Conservation (phyloP, 2,797 vertebrate species). For the Oryzias dopingdopingensis region DNA sequence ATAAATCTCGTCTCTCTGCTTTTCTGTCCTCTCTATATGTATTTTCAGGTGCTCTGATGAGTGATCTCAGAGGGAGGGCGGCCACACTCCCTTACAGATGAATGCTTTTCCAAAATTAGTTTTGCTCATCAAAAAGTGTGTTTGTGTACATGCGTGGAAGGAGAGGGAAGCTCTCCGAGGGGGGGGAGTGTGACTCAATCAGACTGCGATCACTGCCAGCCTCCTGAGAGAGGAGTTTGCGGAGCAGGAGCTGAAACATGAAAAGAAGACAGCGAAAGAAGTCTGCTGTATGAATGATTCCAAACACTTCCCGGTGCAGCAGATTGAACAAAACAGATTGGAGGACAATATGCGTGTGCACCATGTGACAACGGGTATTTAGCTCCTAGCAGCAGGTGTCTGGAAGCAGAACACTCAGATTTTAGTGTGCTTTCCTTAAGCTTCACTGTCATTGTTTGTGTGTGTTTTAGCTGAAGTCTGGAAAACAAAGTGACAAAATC, state of each 20-base stretch:
- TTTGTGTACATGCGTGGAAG: conserved; percentile 26
- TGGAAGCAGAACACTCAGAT: conserved; percentile 15
- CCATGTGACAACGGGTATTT: conserved; percentile 1
- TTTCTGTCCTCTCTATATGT: conserved; percentile 53
- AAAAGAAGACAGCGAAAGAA: conserved; percentile 35
- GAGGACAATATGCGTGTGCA: conserved; percentile 23
- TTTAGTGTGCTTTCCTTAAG: background rate
- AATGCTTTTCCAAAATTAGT: conserved; percentile 72
- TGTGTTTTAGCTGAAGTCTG: conserved; percentile 1
- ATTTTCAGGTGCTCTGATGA: conserved; percentile 63
- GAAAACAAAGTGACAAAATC: conserved; percentile 1
- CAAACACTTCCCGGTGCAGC: conserved; percentile 20
- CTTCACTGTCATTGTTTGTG: background rate
- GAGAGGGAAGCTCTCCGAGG: conserved; percentile 48
- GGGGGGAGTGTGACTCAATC: conserved; percentile 68
- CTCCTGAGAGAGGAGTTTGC: conserved; percentile 49
- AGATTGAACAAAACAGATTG: conserved; percentile 24
- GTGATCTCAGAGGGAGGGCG: conserved; percentile 63
- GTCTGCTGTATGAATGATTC: conserved; percentile 24
- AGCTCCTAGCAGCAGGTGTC: conserved; percentile 16
- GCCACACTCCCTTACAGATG: conserved; percentile 66
- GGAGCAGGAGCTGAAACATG: conserved; percentile 40
- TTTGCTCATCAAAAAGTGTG: conserved; percentile 62
- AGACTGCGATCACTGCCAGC: conserved; percentile 57
- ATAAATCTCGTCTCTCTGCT: conserved; percentile 31